These are phyloP conservation scores for Syngnathus scovelli DNA, from an alignment of 2,113 vertebrate genomes.

Conservation along the genomic window DNA sequence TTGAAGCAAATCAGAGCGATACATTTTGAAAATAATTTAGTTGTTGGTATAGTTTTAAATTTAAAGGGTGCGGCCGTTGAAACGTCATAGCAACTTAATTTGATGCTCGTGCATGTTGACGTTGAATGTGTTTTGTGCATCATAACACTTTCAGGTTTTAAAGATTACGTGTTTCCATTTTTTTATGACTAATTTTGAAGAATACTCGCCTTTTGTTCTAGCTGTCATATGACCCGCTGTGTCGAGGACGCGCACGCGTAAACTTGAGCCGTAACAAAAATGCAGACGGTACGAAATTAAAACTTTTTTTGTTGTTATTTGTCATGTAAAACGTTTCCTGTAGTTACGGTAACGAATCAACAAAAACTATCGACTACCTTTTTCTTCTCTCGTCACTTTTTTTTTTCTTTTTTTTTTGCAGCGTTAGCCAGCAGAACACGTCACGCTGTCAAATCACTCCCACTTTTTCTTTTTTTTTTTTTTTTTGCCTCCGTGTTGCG, in stretches of 20 bases:
- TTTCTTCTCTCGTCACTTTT: neutral
- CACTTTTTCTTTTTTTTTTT: slow-evolving; percentile 11
- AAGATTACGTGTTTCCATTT: too few relatives aligned
- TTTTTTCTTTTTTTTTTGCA: slow-evolving; percentile 36
- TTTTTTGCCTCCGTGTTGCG: slow-evolving; percentile 21
- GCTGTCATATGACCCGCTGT: neutral
- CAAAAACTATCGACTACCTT: neutral
- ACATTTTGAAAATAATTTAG: neutral
- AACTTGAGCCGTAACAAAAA: neutral
- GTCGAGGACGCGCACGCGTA: neutral
- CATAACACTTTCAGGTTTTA: neutral
- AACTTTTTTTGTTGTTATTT: neutral
- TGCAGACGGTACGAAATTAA: neutral
- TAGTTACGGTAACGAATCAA: neutral
- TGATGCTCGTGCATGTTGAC: neutral
- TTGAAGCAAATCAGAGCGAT: neutral
- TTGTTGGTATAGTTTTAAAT: neutral
- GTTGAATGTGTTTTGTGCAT: neutral
- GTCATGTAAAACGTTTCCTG: neutral
- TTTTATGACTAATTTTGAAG: neutral
- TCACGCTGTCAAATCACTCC: slow-evolving; percentile 53
- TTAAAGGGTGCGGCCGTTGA: neutral
- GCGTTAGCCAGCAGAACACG: slow-evolving; percentile 53
- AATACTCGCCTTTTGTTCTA: neutral
- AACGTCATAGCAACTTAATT: neutral